Evolutionary conservation across 2,113 vertebrate genomes (phyloP).

Genomic region (Bubo bubo): DNA sequence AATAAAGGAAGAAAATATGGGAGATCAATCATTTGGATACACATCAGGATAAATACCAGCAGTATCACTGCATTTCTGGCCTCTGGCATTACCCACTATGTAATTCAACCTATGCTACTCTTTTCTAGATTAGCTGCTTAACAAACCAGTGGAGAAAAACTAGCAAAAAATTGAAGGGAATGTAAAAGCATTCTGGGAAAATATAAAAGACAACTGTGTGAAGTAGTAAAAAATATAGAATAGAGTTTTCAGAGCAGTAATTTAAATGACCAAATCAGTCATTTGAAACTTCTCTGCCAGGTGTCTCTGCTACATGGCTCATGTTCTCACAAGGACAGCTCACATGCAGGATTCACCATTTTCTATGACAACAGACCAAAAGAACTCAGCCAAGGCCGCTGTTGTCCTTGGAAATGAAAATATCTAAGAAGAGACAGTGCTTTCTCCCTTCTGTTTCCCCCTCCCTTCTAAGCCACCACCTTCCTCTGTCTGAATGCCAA

Average conservation of each 20-base stretch:
- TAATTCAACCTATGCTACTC: background rate
- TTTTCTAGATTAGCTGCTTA: background rate
- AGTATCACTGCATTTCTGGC: background rate
- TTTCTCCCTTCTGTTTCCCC: background rate
- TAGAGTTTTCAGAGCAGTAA: background rate
- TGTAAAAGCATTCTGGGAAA: background rate
- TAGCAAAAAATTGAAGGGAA: background rate
- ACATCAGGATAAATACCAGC: background rate
- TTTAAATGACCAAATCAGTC: background rate
- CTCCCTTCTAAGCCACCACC: background rate
- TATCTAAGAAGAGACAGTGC: background rate
- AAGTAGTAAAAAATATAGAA: background rate
- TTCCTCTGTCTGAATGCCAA: background rate
- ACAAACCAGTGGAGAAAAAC: background rate
- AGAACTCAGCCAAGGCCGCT: background rate
- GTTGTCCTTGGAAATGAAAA: background rate
- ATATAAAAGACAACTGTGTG: background rate
- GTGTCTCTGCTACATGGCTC: background rate
- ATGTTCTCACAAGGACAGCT: fast-evolving
- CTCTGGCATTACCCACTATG: background rate
- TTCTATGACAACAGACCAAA: background rate
- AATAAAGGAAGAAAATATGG: background rate
- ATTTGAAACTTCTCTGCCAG: background rate
- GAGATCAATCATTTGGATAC: background rate
- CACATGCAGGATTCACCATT: background rate